These are phyloP conservation scores for Myzus persicae DNA, from an alignment of 1,140 invertebrate genomes.

Conservation along the genomic window DNA sequence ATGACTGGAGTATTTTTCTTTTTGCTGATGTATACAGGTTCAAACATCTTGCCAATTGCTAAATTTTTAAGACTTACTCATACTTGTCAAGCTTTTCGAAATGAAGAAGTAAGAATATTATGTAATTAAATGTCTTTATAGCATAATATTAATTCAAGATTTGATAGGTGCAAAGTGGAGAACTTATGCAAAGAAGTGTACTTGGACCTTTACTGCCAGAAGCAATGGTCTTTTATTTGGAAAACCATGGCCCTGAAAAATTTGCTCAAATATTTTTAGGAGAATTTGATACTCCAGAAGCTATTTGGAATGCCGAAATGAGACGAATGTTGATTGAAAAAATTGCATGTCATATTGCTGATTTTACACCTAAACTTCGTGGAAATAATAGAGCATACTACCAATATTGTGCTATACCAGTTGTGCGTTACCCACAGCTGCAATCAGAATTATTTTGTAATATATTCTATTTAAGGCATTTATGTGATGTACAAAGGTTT, in stretches of 20 bases:
- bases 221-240: conserved; percentile 98
- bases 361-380: conserved; percentile 92
- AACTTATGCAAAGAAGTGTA: conserved; percentile 86
- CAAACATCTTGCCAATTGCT: conserved; percentile 95
- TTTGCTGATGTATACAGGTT: conserved; percentile 99
- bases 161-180: conserved; percentile 70
- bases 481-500: conserved; percentile 91
- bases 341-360: conserved; percentile 94
- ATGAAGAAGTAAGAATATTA: conserved; percentile 78
- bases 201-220: conserved; percentile 94
- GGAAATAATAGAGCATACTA: conserved; percentile 95
- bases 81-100: conserved; percentile 91
- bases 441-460: conserved; percentile 98
- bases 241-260: conserved; percentile 97
- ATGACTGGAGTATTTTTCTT: conserved; percentile 98
- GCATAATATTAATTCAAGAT: conserved; percentile 1
- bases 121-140: neutral
- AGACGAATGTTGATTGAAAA: conserved; percentile 94
- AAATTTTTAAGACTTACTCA: conserved; percentile 94
- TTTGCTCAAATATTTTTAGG: conserved; percentile 99
- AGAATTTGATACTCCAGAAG: conserved; percentile 99
- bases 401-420: conserved; percentile 96
- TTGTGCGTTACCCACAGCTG: conserved; percentile 93
- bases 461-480: conserved; percentile 96
- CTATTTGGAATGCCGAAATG: conserved; percentile 94